phyloP scores from a whole-genome alignment of 2,888 invertebrate genomes.

The Athalia cordata region DNA sequence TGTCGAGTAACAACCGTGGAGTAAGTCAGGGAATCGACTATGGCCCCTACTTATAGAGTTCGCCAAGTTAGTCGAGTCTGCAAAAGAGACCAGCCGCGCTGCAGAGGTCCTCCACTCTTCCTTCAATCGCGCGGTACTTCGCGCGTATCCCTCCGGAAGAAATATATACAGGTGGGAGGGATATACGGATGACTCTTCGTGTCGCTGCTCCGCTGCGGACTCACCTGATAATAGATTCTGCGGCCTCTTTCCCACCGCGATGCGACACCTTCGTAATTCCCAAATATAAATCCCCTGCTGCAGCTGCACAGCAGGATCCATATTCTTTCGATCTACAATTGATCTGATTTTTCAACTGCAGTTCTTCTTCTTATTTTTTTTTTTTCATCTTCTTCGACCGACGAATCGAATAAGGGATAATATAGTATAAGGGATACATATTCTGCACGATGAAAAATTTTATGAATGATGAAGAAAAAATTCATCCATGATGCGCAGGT shows the following conservation, averaged over 20 bases:
- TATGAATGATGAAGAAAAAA: too few relatives aligned
- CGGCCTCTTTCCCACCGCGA: background rate
- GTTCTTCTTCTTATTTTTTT: too few relatives aligned
- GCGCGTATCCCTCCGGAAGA: slow-evolving; percentile 24
- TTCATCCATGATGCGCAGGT: too few relatives aligned
- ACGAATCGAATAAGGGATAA: too few relatives aligned
- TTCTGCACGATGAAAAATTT: too few relatives aligned
- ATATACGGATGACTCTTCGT: slow-evolving; percentile 17
- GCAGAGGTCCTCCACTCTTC: slow-evolving; percentile 41
- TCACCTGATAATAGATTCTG: slow-evolving; percentile 5
- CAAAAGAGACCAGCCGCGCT: slow-evolving; percentile 47
- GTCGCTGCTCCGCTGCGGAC: too few relatives aligned
- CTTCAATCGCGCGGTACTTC: background rate
- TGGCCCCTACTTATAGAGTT: slow-evolving; percentile 73
- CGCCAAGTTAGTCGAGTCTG: slow-evolving; percentile 67
- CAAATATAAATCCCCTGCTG: background rate
- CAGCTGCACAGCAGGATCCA: too few relatives aligned
- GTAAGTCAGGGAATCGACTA: slow-evolving; percentile 72
- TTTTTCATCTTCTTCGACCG: too few relatives aligned
- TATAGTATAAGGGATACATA: too few relatives aligned
- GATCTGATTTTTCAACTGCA: too few relatives aligned
- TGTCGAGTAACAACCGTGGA: slow-evolving; percentile 71
- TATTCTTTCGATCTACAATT: too few relatives aligned
- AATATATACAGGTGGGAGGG: slow-evolving; percentile 22
- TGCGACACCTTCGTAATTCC: background rate